Base-by-base conservation (phyloP, 2,797 vertebrate genomes). In the Ptychobarbus kaznakovi region DNA sequence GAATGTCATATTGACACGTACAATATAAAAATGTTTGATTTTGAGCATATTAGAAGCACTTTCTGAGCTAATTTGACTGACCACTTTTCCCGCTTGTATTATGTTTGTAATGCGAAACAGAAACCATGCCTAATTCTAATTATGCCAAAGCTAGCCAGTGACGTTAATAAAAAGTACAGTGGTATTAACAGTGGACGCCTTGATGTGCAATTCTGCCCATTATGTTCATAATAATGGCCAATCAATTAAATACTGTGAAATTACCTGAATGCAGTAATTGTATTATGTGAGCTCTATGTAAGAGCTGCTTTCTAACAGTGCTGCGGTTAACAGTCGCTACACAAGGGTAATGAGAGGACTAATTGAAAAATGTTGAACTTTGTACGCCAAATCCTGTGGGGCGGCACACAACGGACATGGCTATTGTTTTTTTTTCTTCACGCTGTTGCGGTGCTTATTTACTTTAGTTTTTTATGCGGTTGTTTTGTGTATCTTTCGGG, bases 171-270 rank as follows among this genome's bases (percentile, higher is more conserved):
- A 86, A 86, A 77, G 22, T 77, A 85, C 44, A 86, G 82, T 84
- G 80, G 90, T 77, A 86, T 86, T 87, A 87, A 88, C 72, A 83
- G 61, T 9, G 28, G 75, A 85, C 28, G 51, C 68, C 79, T 20
- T 80, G 79, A 86, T 86, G 46, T 77, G 79, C 82, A 73, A 91
- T 92, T 93, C 80, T 32, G 75, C 77, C 15, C 74, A 90, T 91
- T 93, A 90, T 92, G 75, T 92, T 87, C n/a, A 51, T 40, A 46
- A 92, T 86, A 94, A 93, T 92, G 16, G 83, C 86, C 65, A 94
- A 91, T 93, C 90, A 93, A 80, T 84, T 86, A 81, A 90, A 91
- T 78, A 70, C 78, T 35, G 79, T 32, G 53, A 84, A 86, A 89
- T 88, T 42, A 88, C 76, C 70, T 87, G 81, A 85, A 91, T 90